Percentiles rank a stretch among this genome's conserved stretches.
Conservation (phyloP, 1,140 invertebrate species). For the Micrasema minimum region DNA sequence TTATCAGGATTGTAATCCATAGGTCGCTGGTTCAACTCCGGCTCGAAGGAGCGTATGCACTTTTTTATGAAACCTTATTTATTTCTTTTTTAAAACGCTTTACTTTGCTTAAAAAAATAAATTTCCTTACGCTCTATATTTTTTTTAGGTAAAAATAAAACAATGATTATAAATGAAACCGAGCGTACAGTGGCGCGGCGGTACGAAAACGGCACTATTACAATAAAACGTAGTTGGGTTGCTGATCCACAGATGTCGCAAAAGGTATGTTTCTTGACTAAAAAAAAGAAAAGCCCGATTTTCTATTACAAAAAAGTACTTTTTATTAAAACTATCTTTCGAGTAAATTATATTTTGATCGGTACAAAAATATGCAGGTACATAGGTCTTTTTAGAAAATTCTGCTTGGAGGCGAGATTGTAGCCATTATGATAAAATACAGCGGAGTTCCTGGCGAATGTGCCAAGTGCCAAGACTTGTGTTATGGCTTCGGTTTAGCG, state of each 20-base stretch:
- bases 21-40: slow-evolving; percentile 78
- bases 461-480: slow-evolving; percentile 1
- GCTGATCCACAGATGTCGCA: not conserved
- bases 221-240: not conserved
- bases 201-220: too few relatives aligned
- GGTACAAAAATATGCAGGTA: too few relatives aligned
- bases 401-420: not conserved
- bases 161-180: too few relatives aligned
- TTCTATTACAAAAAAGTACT: too few relatives aligned
- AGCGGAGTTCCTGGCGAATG: slow-evolving; percentile 9
- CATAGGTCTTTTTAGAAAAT: too few relatives aligned
- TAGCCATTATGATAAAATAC: not conserved
- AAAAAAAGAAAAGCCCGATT: not conserved
- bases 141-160: too few relatives aligned
- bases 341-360: too few relatives aligned
- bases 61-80: not conserved
- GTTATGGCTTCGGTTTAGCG: too few relatives aligned
- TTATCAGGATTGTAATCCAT: slow-evolving; percentile 65
- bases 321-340: too few relatives aligned
- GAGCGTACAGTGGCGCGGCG: too few relatives aligned
- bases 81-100: not conserved
- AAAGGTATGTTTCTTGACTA: not conserved
- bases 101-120: not conserved
- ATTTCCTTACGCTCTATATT: not conserved
- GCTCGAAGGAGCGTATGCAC: slow-evolving; percentile 70